Evolutionary conservation across 2,113 vertebrate genomes (phyloP).

Genomic region (Microtus pennsylvanicus): DNA sequence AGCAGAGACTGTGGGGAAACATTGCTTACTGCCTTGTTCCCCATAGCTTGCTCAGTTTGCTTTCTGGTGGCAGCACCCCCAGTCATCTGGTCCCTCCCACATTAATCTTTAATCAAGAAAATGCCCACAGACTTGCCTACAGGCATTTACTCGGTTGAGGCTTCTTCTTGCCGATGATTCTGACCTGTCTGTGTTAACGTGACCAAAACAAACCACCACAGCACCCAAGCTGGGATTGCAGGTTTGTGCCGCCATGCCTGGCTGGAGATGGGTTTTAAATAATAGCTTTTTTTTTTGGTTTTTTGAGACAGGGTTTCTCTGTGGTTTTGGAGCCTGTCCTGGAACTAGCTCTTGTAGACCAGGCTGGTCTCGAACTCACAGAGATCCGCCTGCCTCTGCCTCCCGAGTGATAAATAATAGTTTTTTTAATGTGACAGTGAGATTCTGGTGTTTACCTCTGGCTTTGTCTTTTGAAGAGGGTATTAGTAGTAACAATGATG

Average conservation of each 20-base stretch:
- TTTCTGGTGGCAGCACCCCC: not conserved
- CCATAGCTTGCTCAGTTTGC: not conserved
- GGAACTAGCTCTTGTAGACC: no score
- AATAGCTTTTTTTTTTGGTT: not conserved
- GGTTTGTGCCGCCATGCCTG: not conserved
- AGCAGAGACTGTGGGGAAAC: not conserved
- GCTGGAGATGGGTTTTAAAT: not conserved
- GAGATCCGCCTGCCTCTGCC: no score
- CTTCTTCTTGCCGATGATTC: not conserved
- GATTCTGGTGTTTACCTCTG: not conserved
- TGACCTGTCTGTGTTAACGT: not conserved
- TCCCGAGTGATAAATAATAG: no score
- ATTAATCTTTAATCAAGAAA: not conserved
- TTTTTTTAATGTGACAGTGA: slow-evolving; percentile 1
- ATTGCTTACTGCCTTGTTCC: not conserved
- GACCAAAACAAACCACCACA: not conserved
- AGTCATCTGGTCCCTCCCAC: not conserved
- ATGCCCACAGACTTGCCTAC: not conserved
- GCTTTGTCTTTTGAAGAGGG: slow-evolving; percentile 11
- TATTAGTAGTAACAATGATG: not conserved
- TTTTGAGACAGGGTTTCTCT: no score
- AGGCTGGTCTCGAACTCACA: no score
- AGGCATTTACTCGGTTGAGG: not conserved
- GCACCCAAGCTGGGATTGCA: not conserved
- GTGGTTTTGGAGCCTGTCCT: no score